Evolutionary conservation across 2,797 vertebrate genomes (phyloP), one percentile per base, ranked within the genome.

Genomic region (Esox lucius): DNA sequence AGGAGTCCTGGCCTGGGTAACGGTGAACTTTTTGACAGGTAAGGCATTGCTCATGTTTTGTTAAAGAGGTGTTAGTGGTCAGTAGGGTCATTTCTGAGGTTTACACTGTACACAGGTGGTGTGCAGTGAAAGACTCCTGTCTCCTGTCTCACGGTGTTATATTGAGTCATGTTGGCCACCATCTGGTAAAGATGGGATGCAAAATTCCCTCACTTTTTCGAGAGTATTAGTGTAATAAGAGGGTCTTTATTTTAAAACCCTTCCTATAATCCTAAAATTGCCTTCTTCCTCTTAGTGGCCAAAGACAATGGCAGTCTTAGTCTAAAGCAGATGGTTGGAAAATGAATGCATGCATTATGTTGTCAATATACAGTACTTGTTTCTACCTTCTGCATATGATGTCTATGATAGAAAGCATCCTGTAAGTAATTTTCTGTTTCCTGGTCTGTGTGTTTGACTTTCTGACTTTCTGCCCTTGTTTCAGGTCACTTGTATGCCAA

Each of bases 1-100:
- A 99, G 98, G 98, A 89, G 93, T 99, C 90, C 93, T 99, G 77
- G 97, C 98, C 80, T 99, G 98, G 98, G 95, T 99, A 85, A 97
- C 97, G 75, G 96, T 99, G 90, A 99, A 99, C 92, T 98, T 97
- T 91, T 93, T 99, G 78, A 99, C 97, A 97, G 98, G 98, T 99
- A 95, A 90, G 89, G 86, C 88, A 87, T 89, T 84, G 83, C 83
- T 91, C 85, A 85, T 90, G 79, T 91, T 92, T 76, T 91, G 85
- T 75, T 87, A 84, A 75, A 80, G 70, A 85, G 82, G 87, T 90
- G 90, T 91, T 86, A 90, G 87, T 81, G 85, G 86, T 89, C 74
- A 83, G 80, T 75, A 77, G 79, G 85, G 69, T 89, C 83, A 81
- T 85, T 84, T 83, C 87, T 83, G 87, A 83, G 88, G 84, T 88